Evolutionary conservation across 2,113 vertebrate genomes (phyloP).

Genomic region (Butorides virescens): DNA sequence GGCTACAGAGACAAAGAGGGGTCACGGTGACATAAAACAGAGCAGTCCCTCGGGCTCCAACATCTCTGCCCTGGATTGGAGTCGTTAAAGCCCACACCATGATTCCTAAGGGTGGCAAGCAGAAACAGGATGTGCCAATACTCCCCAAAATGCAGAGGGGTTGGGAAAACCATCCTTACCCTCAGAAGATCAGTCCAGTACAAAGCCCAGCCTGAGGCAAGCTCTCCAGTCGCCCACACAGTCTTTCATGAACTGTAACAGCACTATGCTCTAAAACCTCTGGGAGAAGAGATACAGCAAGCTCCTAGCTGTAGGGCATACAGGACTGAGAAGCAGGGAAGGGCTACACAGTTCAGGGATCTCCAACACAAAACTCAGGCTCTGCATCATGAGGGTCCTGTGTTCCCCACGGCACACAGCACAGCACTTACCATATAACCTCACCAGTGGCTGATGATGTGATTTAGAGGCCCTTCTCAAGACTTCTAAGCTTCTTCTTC

Average conservation of each 20-base stretch:
- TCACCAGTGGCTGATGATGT: neutral
- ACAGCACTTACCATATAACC: neutral
- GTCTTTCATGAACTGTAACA: neutral
- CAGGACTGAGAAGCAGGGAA: neutral
- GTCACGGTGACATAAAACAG: neutral
- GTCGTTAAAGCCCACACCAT: neutral
- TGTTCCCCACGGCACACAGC: accelerated
- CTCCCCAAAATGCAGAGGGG: neutral
- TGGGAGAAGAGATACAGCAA: neutral
- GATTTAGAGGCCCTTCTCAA: neutral
- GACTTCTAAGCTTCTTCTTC: neutral
- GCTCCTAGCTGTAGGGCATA: neutral
- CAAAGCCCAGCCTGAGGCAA: neutral
- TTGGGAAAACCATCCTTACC: neutral
- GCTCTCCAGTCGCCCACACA: neutral
- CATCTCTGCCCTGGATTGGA: neutral
- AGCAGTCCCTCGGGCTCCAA: neutral
- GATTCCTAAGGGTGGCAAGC: neutral
- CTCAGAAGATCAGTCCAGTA: neutral
- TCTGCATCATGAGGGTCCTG: neutral
- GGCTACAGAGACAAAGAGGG: constrained; percentile 70
- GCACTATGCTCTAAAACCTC: neutral
- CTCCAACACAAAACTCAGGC: neutral
- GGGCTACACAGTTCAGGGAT: neutral
- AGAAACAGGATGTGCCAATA: neutral